Conservation (phyloP, 2,797 vertebrate species). For the Poecilia wingei region DNA sequence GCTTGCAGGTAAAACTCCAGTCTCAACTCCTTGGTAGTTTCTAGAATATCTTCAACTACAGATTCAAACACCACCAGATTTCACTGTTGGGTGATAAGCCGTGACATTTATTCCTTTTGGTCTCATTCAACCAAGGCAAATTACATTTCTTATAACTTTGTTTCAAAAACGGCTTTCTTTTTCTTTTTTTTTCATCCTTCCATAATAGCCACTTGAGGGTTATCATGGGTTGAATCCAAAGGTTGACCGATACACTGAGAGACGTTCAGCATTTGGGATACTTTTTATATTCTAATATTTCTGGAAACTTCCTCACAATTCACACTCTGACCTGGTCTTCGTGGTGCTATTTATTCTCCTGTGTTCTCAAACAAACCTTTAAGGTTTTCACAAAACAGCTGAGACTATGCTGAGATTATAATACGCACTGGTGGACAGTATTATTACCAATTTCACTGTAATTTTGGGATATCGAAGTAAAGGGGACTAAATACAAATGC, state of each 20-base stretch:
- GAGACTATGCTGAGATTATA: not conserved
- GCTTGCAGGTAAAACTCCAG: not conserved
- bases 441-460: not conserved
- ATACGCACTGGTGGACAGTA: not conserved
- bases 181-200: not conserved
- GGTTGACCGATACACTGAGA: not conserved
- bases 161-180: not conserved
- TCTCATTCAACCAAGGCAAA: not conserved
- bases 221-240: not conserved
- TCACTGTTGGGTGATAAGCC: not conserved
- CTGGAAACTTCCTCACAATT: not conserved
- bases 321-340: not conserved
- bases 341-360: not conserved
- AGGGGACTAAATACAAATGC: not conserved
- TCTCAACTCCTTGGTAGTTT: not conserved
- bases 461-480: not conserved
- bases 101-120: not conserved
- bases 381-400: too few species aligned
- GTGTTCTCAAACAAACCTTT: not conserved
- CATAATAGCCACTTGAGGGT: not conserved
- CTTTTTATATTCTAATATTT: not conserved
- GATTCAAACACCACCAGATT: not conserved
- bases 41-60: not conserved
- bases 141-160: not conserved
- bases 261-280: not conserved